Evolutionary conservation across 2,888 invertebrate genomes (phyloP), one percentile per base, ranked within the genome.

Genomic region (Heliconius ethilla): DNA sequence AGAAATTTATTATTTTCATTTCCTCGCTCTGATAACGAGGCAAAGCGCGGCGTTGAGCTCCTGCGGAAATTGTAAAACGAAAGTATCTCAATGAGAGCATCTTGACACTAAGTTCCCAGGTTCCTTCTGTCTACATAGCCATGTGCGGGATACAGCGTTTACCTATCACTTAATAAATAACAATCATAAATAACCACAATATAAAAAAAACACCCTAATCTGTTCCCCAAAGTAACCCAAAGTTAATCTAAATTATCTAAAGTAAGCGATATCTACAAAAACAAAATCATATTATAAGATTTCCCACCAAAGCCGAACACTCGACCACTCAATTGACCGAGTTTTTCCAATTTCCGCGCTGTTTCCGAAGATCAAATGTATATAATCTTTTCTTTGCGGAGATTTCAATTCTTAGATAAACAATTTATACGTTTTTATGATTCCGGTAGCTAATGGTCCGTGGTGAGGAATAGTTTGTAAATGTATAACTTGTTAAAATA

Each of bases 261-360:
- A 69, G 25, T 15, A 69, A 69, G 1, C 40, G 69, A 40, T 70
- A 55, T 33, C 55, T 37, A 72, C n/a, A 72, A 72, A 59, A 59
- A 70, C 70, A 66, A 40, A 62, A 74, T 63, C 11, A 69, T 65
- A 51, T 70, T 40, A 51, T 59, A 55, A 9, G 15, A 40, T 15
- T 18, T n/a, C 27, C n/a, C 25, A 37, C 70, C 67, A 40, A 40
- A 75, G 27, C 62, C 62, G 22, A 66, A 63, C 55, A 74, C 70
- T 37, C 78, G 73, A 18, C 63, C 70, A 72, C 78, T 70, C 70
- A 70, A 75, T 75, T 74, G 76, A 65, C 70, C 70, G 74, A 77
- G 59, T 74, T 74, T 67, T 77, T 74, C 77, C 77, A 77, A 77
- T 77, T 77, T 77, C 77, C 77, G 77, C 62, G 45, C 74, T 74